phyloP scores from a whole-genome alignment of 2,113 vertebrate genomes.

The Atrichornis clamosus region DNA sequence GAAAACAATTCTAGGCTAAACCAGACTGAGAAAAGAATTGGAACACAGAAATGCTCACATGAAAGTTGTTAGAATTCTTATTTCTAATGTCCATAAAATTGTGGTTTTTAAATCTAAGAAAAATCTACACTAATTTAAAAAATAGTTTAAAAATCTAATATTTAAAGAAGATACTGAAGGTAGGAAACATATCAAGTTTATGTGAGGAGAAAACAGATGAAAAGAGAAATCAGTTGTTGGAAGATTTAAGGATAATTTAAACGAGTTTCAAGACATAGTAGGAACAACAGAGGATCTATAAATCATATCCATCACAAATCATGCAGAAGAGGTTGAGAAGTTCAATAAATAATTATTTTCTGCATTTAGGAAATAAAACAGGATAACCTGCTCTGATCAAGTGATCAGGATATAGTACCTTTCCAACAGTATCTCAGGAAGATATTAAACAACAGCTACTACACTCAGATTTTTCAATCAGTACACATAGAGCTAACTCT shows the following conservation, averaged over 20 bases:
- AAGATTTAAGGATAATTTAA: slow-evolving; percentile 26
- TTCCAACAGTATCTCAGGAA: not conserved
- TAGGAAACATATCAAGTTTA: not conserved
- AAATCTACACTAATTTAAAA: not conserved
- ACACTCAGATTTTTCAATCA: not conserved
- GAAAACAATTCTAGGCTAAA: not conserved
- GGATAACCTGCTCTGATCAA: not conserved
- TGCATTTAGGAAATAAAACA: slow-evolving; percentile 1
- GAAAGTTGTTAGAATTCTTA: not conserved
- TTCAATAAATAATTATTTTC: slow-evolving; percentile 57
- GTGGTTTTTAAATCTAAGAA: not conserved
- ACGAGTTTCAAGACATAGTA: not conserved
- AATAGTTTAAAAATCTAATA: not conserved
- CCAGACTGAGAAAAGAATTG: not conserved
- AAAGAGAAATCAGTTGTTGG: not conserved
- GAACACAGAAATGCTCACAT: not conserved
- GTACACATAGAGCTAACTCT: not conserved
- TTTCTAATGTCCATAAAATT: not conserved
- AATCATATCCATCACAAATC: not conserved
- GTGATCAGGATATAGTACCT: not conserved
- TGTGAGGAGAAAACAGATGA: not conserved
- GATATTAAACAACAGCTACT: not conserved
- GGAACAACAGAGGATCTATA: slow-evolving; percentile 17
- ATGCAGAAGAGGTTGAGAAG: slow-evolving; percentile 24
- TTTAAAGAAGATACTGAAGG: not conserved